Base-by-base conservation (phyloP, 2,888 invertebrate species). In the Campoplex nolae region DNA sequence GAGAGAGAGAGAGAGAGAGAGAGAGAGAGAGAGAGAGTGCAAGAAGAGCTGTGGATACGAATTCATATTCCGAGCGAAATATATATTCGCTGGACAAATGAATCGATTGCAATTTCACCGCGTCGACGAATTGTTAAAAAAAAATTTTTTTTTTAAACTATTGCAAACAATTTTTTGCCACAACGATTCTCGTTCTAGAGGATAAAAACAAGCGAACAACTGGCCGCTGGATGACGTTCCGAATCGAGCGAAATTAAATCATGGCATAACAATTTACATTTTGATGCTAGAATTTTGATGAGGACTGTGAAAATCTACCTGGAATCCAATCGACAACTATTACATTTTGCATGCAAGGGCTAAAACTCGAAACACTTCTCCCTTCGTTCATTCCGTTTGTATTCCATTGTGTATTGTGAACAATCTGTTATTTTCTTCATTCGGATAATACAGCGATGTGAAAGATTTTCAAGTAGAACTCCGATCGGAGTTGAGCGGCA, bases 61-160 rank as follows among this genome's bases (percentile, higher is more conserved):
- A 35, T 35, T 45, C 32, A 38, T 54, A 70, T 28, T 16, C 54
- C 32, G 38, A 38, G 71, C 56, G 58, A 13, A 70, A 54, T 79
- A 45, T 78, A 79, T 83, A 83, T 38, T 76, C 38, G 11, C 75
- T 54, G 70, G 75, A 67, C 56, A 83, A 79, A 79, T 86, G 45
- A 75, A 79, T 70, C 68, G 42, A 42, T 23, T 62, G 77, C 56
- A 51, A 81, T 80, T 76, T 56, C 70, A 56, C 42, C 45, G 76
- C 45, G 76, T 71, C 28, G 54, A 71, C 65, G 32, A 81, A 76
- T 23, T 85, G 65, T 45, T 70, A 23, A 76, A 56, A 28, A 23
- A 45, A 62, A 45, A 67, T 23, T 23, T 23, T 23, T 23, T 23
- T 23, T 23, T 23, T 23, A 6, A 73, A 65, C 71, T 51, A 82